A percentile compares a stretch with the other conserved stretches of the same genome.
phyloP scores from a whole-genome alignment of 2,113 vertebrate genomes.

The Acrocephalus kingi region DNA sequence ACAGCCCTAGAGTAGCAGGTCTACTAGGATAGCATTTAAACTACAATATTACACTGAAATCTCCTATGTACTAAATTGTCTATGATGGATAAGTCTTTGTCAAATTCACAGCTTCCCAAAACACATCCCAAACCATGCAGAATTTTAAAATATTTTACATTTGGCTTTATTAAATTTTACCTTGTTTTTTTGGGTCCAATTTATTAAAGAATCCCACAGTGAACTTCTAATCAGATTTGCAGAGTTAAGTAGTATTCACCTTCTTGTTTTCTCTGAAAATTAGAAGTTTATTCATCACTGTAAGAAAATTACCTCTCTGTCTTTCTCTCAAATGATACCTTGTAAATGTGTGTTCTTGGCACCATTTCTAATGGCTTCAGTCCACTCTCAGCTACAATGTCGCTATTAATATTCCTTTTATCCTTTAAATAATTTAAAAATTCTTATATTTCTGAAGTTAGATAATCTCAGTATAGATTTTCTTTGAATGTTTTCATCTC shows the following conservation, averaged over 20 bases:
- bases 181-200: not conserved
- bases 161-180: not conserved
- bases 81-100: not conserved
- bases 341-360: not conserved
- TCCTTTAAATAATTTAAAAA: not conserved
- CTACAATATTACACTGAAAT: not conserved
- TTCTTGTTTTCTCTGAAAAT: not conserved
- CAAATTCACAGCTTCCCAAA: not conserved
- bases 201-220: not conserved
- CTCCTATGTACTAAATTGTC: not conserved
- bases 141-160: not conserved
- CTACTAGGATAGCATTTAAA: not conserved
- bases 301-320: not conserved
- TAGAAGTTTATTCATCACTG: not conserved
- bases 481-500: not conserved
- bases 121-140: too few relatives aligned
- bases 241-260: not conserved
- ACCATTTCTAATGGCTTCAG: not conserved
- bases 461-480: not conserved
- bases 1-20: not conserved
- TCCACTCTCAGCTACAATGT: not conserved
- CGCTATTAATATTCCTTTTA: not conserved
- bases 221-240: not conserved
- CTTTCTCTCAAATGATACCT: not conserved
- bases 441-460: not conserved